Conservation (phyloP, 2,113 vertebrate species). For the Sardina pilchardus region DNA sequence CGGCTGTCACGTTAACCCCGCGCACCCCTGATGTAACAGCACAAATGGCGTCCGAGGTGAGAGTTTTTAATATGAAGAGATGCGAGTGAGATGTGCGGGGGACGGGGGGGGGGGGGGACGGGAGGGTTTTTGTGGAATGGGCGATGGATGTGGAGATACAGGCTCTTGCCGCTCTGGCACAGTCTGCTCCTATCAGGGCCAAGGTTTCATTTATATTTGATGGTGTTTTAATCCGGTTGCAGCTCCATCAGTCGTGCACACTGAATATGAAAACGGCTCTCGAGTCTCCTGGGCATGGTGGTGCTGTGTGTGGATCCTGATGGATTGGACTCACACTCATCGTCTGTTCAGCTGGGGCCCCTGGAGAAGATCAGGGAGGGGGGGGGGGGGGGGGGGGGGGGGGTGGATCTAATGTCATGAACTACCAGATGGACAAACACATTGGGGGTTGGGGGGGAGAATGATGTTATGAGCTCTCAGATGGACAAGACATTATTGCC, state of each 20-base stretch:
- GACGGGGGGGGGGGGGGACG: conserved; percentile 2
- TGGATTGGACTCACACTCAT: neutral
- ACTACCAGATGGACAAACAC: neutral
- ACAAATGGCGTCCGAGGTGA: conserved; percentile 51
- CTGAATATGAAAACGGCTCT: conserved; percentile 25
- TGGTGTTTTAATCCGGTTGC: conserved; percentile 40
- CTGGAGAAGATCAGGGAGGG: neutral
- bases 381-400: neutral
- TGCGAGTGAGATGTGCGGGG: conserved; percentile 48
- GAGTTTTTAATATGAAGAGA: conserved; percentile 44
- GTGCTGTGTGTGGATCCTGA: neutral
- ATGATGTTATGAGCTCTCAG: neutral
- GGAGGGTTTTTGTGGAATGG: conserved; percentile 8
- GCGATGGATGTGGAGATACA: conserved; percentile 22
- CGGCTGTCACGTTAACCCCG: conserved; percentile 19
- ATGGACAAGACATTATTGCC: neutral
- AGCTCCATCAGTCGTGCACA: conserved; percentile 34
- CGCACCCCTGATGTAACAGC: conserved; percentile 56
- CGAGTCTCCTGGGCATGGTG: neutral
- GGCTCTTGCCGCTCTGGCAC: conserved; percentile 13
- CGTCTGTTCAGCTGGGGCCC: neutral
- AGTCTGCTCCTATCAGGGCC: conserved; percentile 17
- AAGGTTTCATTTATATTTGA: conserved; percentile 29
- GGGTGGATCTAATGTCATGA: neutral
- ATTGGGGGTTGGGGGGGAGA: neutral